Evolutionary conservation across 1,140 invertebrate species (phyloP).

Genomic region (Ephestia elutella): DNA sequence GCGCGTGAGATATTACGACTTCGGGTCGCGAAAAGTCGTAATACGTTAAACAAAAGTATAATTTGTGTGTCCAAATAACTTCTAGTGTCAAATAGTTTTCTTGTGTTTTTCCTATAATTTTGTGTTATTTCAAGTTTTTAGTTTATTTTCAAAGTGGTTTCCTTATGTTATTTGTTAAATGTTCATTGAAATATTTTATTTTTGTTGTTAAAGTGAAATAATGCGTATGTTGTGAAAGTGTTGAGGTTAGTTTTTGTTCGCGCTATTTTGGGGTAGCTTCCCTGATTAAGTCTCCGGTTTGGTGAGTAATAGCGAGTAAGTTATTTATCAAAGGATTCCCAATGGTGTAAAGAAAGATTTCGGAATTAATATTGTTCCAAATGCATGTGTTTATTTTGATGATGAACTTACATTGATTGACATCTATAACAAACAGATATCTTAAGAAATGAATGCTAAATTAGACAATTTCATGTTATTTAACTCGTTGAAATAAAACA

Average conservation of each 20-base stretch:
- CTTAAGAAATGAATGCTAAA: neutral
- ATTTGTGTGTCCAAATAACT: constrained; percentile 8
- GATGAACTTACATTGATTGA: neutral
- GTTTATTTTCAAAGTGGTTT: constrained; percentile 11
- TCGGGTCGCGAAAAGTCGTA: constrained; percentile 4
- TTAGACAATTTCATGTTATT: neutral
- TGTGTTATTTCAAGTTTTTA: neutral
- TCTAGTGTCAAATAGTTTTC: constrained; percentile 57
- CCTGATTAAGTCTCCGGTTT: constrained; percentile 41
- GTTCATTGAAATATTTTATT: constrained; percentile 15
- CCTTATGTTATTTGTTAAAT: constrained; percentile 15
- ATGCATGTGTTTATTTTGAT: neutral
- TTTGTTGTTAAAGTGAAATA: constrained; percentile 21
- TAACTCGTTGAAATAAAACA: too few species aligned
- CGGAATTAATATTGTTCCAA: neutral
- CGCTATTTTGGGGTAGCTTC: constrained; percentile 48
- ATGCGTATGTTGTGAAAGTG: constrained; percentile 37
- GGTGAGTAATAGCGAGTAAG: constrained; percentile 70
- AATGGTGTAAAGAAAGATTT: constrained; percentile 16
- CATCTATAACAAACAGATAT: neutral
- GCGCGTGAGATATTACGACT: constrained; percentile 19
- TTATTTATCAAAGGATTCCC: constrained; percentile 45
- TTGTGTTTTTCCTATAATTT: constrained; percentile 43
- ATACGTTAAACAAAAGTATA: neutral
- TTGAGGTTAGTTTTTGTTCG: constrained; percentile 70